Evolutionary conservation across 2,797 vertebrate species (phyloP), one percentile per base, ranked within the genome.

Genomic region (Sebastes diploproa): DNA sequence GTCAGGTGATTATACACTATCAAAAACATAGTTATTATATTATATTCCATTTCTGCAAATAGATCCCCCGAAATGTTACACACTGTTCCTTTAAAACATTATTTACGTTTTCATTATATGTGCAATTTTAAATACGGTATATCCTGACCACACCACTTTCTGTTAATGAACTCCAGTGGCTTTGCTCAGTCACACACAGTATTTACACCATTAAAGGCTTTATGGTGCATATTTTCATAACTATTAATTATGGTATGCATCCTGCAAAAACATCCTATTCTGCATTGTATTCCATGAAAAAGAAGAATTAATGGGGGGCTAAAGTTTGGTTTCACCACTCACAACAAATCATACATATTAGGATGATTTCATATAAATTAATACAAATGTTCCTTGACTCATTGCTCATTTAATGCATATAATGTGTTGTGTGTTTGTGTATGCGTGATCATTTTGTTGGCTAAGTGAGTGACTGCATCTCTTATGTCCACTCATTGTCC

Each of bases 401-500:
- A 8, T 11, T 59, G 20, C 16, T 56, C 3, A 29, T 73, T 46
- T 22, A 30, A 66, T 72, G 2, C 7, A 46, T 68, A 6, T 10
- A 18, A n/a, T 23, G 27, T 67, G 5, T 5, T 12, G 50, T 52
- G 14, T 52, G 50, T 52, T n/a, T 52, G 18, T 60, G 1, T 32
- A 1, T 58, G 10, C 67, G 50, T 29, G 14, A 59, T 36, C 14
- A 27, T 20, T 7, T 2, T 23, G 1, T 4, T 55, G 1, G 20
- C 3, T 54, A 5, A n/a, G 29, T 2, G 12, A 29, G 0, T 52
- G 23, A 80, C 18, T 64, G 38, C 27, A 18, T 60, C 55, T 74
- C 64, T 74, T 61, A 81, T 78, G 29, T 73, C 78, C 34, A 34
- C 12, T 67, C 38, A 52, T n/a, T 66, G 67, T 77, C 16, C 75